phyloP scores from a whole-genome alignment of 2,888 invertebrate genomes.

The Conomelus anceps region DNA sequence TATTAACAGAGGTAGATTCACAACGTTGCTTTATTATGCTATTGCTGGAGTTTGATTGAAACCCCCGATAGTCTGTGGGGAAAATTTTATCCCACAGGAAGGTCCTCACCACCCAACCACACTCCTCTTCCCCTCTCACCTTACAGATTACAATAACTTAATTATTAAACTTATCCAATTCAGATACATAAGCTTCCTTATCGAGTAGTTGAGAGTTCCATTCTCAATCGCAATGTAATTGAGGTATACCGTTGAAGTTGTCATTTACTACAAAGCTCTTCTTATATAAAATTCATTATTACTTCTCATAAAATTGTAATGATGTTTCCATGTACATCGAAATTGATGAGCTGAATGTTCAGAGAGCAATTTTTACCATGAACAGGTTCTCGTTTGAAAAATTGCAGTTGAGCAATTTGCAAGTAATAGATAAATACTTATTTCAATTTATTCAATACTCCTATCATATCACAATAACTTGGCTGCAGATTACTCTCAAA shows the following conservation, averaged over 20 bases:
- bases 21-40: not conserved
- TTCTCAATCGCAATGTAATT: not conserved
- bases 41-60: not conserved
- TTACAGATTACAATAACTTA: not conserved
- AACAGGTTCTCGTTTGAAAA: not conserved
- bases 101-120: not conserved
- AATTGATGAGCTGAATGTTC: not conserved
- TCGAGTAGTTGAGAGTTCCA: not conserved
- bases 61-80: slow-evolving; percentile 7
- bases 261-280: slow-evolving; percentile 20
- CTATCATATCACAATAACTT: not conserved
- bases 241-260: not conserved
- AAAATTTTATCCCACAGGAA: not conserved
- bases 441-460: not conserved
- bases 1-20: slow-evolving; percentile 20
- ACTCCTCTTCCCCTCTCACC: too few species aligned
- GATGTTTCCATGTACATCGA: not conserved
- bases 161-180: not conserved
- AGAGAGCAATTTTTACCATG: not conserved
- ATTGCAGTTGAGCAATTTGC: not conserved
- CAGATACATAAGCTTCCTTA: too few species aligned
- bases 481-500: not conserved
- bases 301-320: not conserved
- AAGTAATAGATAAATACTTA: not conserved
- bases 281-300: slow-evolving; percentile 17